Conservation (phyloP, 2,888 invertebrate species). For the Caradrina kadenii region DNA sequence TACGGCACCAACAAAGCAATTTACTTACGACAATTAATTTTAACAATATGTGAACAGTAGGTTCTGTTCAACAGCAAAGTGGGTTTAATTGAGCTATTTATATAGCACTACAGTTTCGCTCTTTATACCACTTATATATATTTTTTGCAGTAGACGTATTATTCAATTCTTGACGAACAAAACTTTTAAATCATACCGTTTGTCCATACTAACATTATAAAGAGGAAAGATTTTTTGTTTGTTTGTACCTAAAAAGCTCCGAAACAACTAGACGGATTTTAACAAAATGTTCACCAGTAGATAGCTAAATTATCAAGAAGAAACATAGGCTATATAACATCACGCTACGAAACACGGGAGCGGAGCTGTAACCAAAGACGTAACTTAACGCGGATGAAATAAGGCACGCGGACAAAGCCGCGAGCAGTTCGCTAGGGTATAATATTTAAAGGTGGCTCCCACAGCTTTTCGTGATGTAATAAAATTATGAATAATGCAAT, state of each 20-base stretch:
- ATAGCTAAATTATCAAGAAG: no score
- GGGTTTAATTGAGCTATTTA: slow-evolving; percentile 29
- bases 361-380: no score
- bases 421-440: neutral
- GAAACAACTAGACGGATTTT: no score
- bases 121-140: slow-evolving; percentile 25
- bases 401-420: no score
- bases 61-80: slow-evolving; percentile 27
- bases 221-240: no score
- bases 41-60: slow-evolving; percentile 17
- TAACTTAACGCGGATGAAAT: no score
- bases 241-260: no score
- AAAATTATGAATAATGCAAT: slow-evolving; percentile 40
- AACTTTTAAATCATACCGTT: slow-evolving; percentile 27
- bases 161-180: slow-evolving; percentile 6
- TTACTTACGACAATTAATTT: slow-evolving; percentile 32
- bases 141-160: slow-evolving; percentile 14
- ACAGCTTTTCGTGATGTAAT: slow-evolving; percentile 48
- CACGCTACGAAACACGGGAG: no score
- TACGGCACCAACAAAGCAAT: slow-evolving; percentile 10
- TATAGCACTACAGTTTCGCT: slow-evolving; percentile 50
- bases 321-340: no score
- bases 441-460: slow-evolving; percentile 20
- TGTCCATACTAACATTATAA: neutral
- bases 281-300: no score